A percentile compares a stretch with the other conserved stretches of the same genome.
These are phyloP conservation scores for Xestia rhomboidea DNA, from an alignment of 2,888 invertebrate genomes.

Conservation along the genomic window DNA sequence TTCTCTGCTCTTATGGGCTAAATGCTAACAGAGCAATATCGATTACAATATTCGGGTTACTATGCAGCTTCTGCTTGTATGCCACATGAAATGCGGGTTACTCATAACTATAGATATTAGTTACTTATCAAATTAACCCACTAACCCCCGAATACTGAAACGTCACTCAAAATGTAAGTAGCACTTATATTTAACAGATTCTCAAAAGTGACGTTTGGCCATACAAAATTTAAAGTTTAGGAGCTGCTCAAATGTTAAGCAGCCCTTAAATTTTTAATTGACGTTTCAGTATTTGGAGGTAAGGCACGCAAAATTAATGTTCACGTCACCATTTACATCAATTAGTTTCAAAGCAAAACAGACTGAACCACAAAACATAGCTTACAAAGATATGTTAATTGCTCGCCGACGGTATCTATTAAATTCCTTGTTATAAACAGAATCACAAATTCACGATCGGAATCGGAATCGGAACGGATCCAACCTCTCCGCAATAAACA, in stretches of 20 bases:
- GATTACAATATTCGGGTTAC: neutral
- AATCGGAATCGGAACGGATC: conserved; percentile 39
- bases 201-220: too few species aligned
- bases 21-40: neutral
- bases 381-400: conserved; percentile 53
- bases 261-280: too few species aligned
- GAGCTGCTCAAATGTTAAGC: too few species aligned
- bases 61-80: neutral
- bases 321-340: conserved; percentile 18
- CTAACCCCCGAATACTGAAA: too few species aligned
- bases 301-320: neutral
- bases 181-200: too few species aligned
- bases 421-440: conserved; percentile 47
- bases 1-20: neutral
- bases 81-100: neutral
- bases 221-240: too few species aligned
- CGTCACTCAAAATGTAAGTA: too few species aligned
- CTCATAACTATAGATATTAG: neutral
- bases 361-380: conserved; percentile 21
- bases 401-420: conserved; percentile 40
- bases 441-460: conserved; percentile 48
- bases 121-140: neutral
- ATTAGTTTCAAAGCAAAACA: conserved; percentile 36
- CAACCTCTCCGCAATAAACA: conserved; percentile 59
- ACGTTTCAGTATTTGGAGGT: too few species aligned